These are phyloP conservation scores for Eugnorisma glareosa DNA, from an alignment of 2,888 invertebrate species.

Conservation along the genomic window DNA sequence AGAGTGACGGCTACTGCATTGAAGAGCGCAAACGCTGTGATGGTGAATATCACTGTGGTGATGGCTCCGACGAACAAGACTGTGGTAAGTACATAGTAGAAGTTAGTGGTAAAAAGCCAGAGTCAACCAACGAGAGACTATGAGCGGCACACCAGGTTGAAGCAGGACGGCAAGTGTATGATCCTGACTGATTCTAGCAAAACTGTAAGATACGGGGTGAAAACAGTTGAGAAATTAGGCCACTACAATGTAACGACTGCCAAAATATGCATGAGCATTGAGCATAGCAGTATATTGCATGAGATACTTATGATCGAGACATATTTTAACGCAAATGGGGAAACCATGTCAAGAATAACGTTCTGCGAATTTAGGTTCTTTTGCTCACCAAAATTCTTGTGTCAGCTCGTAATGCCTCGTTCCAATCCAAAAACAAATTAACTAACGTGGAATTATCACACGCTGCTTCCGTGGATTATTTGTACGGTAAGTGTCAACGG, in stretches of 20 bases:
- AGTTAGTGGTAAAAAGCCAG: background rate
- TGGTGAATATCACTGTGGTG: conserved; percentile 87
- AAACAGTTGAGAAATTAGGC: background rate
- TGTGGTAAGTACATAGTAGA: conserved; percentile 84
- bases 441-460: conserved; percentile 68
- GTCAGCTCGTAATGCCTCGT: conserved; percentile 15
- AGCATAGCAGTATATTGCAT: conserved; percentile 6
- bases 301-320: background rate
- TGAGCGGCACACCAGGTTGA: background rate
- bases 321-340: background rate
- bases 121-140: conserved; percentile 15
- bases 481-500: conserved; percentile 82
- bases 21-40: conserved; percentile 90
- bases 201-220: background rate
- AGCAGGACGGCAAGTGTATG: background rate
- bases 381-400: background rate
- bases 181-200: background rate
- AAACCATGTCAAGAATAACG: background rate
- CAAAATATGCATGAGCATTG: conserved; percentile 8
- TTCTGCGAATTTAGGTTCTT: background rate
- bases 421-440: conserved; percentile 2
- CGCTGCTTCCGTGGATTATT: conserved; percentile 77
- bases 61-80: conserved; percentile 91
- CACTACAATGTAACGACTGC: background rate
- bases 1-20: conserved; percentile 91